Conservation (phyloP, 92 coral and sea anemone genomes). For the Hydrozoanthus gracilis region DNA sequence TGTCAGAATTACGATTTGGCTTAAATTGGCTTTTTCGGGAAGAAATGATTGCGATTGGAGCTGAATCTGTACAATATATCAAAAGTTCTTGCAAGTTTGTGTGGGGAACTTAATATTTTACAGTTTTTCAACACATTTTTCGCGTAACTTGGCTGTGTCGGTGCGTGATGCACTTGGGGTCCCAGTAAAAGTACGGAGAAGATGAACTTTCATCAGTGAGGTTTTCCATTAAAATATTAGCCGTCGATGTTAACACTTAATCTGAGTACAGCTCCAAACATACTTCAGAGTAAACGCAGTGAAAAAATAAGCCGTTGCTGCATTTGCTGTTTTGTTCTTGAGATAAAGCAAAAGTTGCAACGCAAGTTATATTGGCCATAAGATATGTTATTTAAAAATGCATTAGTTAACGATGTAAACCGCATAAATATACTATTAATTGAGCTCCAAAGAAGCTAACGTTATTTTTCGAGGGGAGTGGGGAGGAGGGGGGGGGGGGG, state of each 20-base stretch:
- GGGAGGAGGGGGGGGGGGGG: slow-evolving; percentile 5
- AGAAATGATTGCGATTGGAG: background rate
- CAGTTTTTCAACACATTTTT: background rate
- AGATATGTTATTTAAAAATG: background rate
- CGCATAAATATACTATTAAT: too few species aligned
- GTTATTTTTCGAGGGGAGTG: too few species aligned
- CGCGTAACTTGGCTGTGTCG: background rate
- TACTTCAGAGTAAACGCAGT: background rate
- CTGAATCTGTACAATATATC: background rate
- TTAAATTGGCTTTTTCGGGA: background rate
- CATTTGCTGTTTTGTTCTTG: background rate
- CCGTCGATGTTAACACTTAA: background rate
- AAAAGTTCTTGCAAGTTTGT: background rate
- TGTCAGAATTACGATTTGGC: background rate
- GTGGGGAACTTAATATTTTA: background rate
- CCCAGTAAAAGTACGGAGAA: background rate
- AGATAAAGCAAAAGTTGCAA: too few species aligned
- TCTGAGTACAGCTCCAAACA: background rate
- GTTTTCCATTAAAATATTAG: too few species aligned
- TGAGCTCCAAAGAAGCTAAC: too few species aligned
- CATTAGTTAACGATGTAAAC: too few species aligned
- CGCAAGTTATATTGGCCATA: background rate
- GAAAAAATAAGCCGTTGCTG: background rate
- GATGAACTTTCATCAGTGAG: background rate
- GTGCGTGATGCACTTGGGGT: background rate